Evolutionary conservation across 2,888 invertebrate genomes (phyloP).

Genomic region (Lasioglossum pauxillum): DNA sequence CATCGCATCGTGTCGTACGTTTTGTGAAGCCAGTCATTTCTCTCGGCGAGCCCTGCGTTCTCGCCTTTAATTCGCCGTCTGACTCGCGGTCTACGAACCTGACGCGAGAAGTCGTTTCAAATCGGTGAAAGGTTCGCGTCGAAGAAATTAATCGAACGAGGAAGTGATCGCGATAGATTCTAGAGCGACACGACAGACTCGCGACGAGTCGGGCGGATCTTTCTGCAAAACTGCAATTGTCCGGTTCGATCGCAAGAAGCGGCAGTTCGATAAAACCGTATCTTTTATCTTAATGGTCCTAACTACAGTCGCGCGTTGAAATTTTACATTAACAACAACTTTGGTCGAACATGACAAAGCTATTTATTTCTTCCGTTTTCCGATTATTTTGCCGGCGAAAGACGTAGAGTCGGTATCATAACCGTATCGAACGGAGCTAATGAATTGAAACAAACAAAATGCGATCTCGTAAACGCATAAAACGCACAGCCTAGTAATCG

Average conservation of each 20-base stretch:
- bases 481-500: background rate
- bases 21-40: background rate
- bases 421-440: background rate
- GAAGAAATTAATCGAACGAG: constrained; percentile 4
- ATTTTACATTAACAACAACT: no score
- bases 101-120: background rate
- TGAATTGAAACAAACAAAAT: background rate
- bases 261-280: background rate
- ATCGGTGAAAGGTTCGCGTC: constrained; percentile 2
- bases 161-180: background rate
- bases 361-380: background rate
- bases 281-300: background rate
- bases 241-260: background rate
- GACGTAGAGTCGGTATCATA: background rate
- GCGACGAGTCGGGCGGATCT: background rate
- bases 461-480: background rate
- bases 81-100: background rate
- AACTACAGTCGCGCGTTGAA: background rate
- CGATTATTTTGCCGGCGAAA: background rate
- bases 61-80: background rate
- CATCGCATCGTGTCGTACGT: background rate
- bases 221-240: background rate
- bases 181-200: background rate
- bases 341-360: no score
- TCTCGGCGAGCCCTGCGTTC: no score